Percentiles rank a stretch among this genome's conserved stretches.
Evolutionary conservation across 1,140 invertebrate genomes (phyloP).

Genomic region (Helicorthomorpha holstii): DNA sequence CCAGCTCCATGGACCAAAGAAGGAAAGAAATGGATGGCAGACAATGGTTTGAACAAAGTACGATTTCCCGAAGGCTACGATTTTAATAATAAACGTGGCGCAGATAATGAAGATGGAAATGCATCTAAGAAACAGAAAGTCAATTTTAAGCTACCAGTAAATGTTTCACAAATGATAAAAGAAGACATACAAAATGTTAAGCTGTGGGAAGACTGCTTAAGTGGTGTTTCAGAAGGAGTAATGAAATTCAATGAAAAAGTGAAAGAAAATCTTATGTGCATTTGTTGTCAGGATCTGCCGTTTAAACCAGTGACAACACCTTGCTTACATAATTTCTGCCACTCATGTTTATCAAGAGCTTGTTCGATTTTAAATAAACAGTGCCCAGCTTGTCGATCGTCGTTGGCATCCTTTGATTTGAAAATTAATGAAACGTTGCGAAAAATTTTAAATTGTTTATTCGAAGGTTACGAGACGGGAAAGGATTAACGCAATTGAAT

Average conservation of each 20-base stretch:
- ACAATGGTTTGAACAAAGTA: slow-evolving; percentile 25
- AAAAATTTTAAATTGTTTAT: no score
- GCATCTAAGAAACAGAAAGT: background rate
- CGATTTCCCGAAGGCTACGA: slow-evolving; percentile 6
- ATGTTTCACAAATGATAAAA: background rate
- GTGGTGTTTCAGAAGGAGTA: background rate
- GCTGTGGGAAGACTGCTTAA: slow-evolving; percentile 1
- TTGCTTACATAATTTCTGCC: slow-evolving; percentile 61
- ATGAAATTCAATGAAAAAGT: slow-evolving; percentile 46
- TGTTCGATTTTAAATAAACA: no score
- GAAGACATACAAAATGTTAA: background rate
- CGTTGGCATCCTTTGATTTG: no score
- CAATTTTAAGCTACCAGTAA: background rate
- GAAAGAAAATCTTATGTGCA: slow-evolving; percentile 50
- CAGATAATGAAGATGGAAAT: background rate
- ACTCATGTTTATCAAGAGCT: no score
- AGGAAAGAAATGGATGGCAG: slow-evolving; percentile 40
- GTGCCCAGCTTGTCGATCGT: no score
- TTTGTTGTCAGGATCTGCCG: slow-evolving; percentile 61
- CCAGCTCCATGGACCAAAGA: slow-evolving; percentile 67
- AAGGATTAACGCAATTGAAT: no score
- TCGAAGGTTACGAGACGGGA: no score
- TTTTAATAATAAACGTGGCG: background rate
- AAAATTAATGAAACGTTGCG: no score
- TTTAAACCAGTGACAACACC: slow-evolving; percentile 51